A percentile compares a stretch with the other conserved stretches of the same genome.
Evolutionary conservation across 2,888 invertebrate species (phyloP).

Genomic region (Chrysolina haemoptera): DNA sequence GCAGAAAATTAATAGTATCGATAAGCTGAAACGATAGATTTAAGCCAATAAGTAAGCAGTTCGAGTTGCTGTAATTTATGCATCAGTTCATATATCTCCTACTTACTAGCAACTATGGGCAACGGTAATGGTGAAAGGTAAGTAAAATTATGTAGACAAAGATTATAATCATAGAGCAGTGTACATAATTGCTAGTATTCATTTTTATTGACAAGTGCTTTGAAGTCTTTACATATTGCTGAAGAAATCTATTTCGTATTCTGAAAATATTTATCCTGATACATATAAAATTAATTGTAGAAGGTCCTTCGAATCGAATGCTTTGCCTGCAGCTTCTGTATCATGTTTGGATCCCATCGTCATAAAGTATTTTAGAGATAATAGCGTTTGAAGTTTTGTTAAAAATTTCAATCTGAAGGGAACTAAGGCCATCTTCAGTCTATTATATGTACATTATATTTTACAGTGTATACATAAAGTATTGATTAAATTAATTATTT

Average conservation of each 20-base stretch:
- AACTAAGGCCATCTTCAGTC: too few species aligned
- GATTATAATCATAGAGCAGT: not conserved
- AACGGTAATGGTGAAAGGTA: conserved; percentile 6
- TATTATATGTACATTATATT: too few species aligned
- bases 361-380: too few species aligned
- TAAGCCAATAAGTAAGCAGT: not conserved
- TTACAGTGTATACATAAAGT: too few species aligned
- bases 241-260: too few species aligned
- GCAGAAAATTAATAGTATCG: not conserved
- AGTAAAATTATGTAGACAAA: not conserved
- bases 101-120: not conserved
- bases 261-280: too few species aligned
- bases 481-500: too few species aligned
- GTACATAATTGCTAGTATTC: not conserved
- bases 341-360: too few species aligned
- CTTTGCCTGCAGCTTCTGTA: too few species aligned
- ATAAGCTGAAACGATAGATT: not conserved
- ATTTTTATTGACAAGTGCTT: conserved; percentile 8
- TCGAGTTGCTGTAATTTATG: not conserved
- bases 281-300: not conserved
- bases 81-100: not conserved
- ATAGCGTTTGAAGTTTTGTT: too few species aligned
- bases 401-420: too few species aligned
- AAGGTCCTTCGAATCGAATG: not conserved
- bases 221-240: not conserved